phyloP scores from a whole-genome alignment of 2,113 vertebrate species.

The Panthera leo region DNA sequence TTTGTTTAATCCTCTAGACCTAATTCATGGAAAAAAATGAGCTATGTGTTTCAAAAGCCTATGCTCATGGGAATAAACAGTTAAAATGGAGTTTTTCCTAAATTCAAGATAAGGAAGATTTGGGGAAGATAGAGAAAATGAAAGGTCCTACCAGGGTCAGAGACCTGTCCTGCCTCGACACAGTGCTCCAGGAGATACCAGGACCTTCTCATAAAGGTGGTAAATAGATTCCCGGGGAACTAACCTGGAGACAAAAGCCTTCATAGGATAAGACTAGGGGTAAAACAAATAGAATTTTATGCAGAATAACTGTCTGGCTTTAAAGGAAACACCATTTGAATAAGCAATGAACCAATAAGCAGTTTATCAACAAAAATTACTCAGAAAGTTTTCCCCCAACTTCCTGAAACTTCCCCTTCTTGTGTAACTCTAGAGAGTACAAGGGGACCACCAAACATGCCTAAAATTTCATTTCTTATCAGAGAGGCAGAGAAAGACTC shows the following conservation, averaged over 20 bases:
- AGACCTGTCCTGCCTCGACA: neutral
- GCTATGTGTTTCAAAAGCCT: neutral
- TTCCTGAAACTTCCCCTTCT: neutral
- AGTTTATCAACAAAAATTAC: neutral
- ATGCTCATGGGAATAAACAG: neutral
- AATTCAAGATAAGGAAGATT: neutral
- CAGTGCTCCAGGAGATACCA: neutral
- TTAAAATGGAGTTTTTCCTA: neutral
- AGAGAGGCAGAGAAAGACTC: neutral
- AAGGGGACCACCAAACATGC: neutral
- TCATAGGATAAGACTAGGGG: neutral
- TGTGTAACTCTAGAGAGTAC: neutral
- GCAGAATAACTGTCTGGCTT: neutral
- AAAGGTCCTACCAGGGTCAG: neutral
- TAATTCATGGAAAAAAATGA: neutral
- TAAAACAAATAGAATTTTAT: neutral
- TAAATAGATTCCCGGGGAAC: neutral
- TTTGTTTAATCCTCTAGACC: neutral
- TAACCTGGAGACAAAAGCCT: neutral
- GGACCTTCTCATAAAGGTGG: neutral
- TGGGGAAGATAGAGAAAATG: neutral
- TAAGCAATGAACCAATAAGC: neutral
- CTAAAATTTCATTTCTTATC: conserved; percentile 8
- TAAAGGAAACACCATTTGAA: neutral
- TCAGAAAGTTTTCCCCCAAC: neutral